Percentiles rank a stretch among this genome's conserved stretches.
These are phyloP conservation scores for Oncorhynchus gorbuscha DNA, from an alignment of 2,113 vertebrate genomes.

Conservation along the genomic window DNA sequence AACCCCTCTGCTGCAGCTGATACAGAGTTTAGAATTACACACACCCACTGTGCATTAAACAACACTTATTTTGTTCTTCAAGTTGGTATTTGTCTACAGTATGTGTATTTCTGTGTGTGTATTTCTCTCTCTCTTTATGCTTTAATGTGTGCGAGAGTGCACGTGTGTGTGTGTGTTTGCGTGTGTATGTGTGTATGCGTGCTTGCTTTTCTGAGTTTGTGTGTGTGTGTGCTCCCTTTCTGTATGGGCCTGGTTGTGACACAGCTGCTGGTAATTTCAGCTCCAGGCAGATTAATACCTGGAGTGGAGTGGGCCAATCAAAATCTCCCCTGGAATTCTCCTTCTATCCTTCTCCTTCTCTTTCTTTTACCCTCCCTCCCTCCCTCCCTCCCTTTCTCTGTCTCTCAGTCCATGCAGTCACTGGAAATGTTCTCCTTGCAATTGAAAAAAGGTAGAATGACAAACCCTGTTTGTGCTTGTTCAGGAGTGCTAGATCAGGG, in stretches of 20 bases:
- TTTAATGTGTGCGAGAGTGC: background rate
- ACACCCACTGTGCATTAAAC: background rate
- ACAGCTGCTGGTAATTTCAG: conserved; percentile 51
- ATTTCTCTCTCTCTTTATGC: background rate
- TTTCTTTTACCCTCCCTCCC: too few species aligned
- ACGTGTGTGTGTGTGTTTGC: too few species aligned
- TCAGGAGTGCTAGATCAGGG: conserved; percentile 51
- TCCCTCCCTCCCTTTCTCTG: conserved; percentile 3
- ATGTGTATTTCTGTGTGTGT: background rate
- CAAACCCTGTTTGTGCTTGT: conserved; percentile 23
- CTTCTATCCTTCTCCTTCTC: too few species aligned
- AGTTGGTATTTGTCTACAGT: background rate
- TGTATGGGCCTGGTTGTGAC: conserved; percentile 44
- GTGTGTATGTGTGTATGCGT: background rate
- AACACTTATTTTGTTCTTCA: background rate
- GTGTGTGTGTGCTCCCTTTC: conserved; percentile 7
- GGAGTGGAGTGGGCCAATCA: conserved; percentile 50
- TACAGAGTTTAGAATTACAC: conserved; percentile 29
- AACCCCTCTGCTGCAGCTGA: conserved; percentile 29
- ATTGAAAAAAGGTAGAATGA: background rate
- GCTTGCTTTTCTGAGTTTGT: background rate
- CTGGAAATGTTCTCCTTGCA: background rate
- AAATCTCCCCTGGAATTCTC: conserved; percentile 34
- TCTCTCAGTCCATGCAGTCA: background rate
- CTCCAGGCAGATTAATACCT: conserved; percentile 48